Evolutionary conservation across 2,888 invertebrate species (phyloP), one percentile per base, ranked within the genome.

Genomic region (Xanthorhoe designata): DNA sequence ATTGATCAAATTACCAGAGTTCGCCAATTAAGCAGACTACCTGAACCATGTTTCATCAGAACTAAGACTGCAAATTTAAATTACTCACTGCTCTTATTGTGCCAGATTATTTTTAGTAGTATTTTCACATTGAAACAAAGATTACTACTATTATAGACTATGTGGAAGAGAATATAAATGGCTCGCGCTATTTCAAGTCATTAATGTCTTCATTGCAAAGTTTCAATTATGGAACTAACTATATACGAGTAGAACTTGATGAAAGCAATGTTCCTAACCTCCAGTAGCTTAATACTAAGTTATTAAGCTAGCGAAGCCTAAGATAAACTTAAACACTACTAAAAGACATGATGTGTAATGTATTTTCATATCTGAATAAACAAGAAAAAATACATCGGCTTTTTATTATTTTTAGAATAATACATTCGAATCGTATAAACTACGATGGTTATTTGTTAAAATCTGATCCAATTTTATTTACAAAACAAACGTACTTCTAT

Each of bases 41-140:
- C 64, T 67, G 56, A 68, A 60, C 70, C 64, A 64, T 61, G 55
- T 69, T 72, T 70, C 60, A 70, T 73, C 63, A 69, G 64, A 68
- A 68, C 52, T 68, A 69, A 69, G 70, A 67, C 35, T 65, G 49
- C 52, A 54, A 58, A 66, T 65, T 68, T 63, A 50, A 68, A 73
- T 73, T 65, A 66, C 54, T 66, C 53, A 50, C 61, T 57, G 57
- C 54, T 64, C 55, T 61, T 58, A 61, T 17, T 55, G 59, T 29
- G 61, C 15, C 42, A 58, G 35, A 61, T 60, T 61, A 61, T 51
- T 67, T 66, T 68, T 60, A 64, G 58, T 66, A 66, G 68, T 68
- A 61, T 68, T 66, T 52, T 62, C 64, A 60, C 54, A 64, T 57
- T 45, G 54, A 67, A 64, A 64, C 50, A 61, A n/a, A n/a, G n/a